These are phyloP conservation scores for Dromococcyx pavoninus DNA, from an alignment of 2,797 vertebrate species.

Conservation along the genomic window DNA sequence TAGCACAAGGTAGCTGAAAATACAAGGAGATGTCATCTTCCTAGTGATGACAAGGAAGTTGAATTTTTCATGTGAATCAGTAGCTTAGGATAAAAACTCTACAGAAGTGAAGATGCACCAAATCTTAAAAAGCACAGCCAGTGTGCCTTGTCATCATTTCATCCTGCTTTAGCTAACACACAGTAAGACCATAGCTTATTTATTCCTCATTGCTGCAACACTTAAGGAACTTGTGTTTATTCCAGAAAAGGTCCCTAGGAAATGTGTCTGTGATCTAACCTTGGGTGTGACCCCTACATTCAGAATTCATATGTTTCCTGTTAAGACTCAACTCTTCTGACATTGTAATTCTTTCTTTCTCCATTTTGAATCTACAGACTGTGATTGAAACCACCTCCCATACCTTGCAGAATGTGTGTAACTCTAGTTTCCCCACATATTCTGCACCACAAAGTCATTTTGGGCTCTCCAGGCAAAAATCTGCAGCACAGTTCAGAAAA, in stretches of 20 bases:
- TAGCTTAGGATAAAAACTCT: neutral
- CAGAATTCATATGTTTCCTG: neutral
- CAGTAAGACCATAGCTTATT: neutral
- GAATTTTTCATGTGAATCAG: neutral
- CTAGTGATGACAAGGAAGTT: neutral
- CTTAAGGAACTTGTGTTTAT: neutral
- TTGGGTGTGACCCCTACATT: neutral
- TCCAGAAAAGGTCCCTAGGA: neutral
- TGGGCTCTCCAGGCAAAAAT: constrained; percentile 36
- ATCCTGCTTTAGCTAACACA: neutral
- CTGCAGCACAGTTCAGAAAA: neutral
- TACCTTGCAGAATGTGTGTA: constrained; percentile 55
- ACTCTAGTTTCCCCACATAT: constrained; percentile 19
- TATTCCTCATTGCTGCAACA: neutral
- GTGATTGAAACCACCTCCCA: constrained; percentile 42
- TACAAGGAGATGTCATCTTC: neutral
- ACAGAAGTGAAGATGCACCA: neutral
- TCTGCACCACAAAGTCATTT: constrained; percentile 7
- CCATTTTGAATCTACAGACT: constrained; percentile 21
- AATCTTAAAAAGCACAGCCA: neutral
- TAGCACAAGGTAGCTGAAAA: neutral
- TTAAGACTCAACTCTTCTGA: constrained; percentile 20
- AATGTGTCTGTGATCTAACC: neutral
- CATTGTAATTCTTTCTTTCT: neutral
- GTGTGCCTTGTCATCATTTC: neutral